phyloP scores from a whole-genome alignment of 2,888 invertebrate species.

The Chaitophorus viminalis region DNA sequence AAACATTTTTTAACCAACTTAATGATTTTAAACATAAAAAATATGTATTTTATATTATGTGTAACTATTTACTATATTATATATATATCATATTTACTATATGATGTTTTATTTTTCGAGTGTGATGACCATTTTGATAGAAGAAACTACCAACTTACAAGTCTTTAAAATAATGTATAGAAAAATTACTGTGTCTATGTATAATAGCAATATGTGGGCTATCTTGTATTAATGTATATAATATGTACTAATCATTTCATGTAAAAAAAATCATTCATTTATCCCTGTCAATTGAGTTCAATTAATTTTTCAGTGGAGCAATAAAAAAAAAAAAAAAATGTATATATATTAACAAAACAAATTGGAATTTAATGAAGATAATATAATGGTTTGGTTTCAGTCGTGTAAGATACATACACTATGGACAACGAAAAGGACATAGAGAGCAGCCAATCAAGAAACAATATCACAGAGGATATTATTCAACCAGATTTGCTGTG shows the following conservation, averaged over 20 bases:
- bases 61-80: no score
- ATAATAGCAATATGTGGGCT: not conserved
- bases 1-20: no score
- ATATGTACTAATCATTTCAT: not conserved
- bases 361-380: slow-evolving; percentile 59
- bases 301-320: slow-evolving; percentile 53
- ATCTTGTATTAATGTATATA: no score
- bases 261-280: slow-evolving; percentile 15
- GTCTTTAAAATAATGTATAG: no score
- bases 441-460: slow-evolving; percentile 38
- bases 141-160: no score
- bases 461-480: slow-evolving; percentile 40
- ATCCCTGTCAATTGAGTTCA: slow-evolving; percentile 55
- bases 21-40: no score
- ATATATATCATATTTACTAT: no score
- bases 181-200: no score
- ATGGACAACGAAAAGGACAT: slow-evolving; percentile 55
- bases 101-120: no score
- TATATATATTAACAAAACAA: slow-evolving; percentile 40
- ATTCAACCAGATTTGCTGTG: slow-evolving; percentile 46
- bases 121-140: no score
- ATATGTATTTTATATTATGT: no score
- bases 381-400: slow-evolving; percentile 58
- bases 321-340: slow-evolving; percentile 49
- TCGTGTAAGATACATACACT: slow-evolving; percentile 51